Conservation (phyloP, 92 coral and sea anemone species). For the Palythoa heliodiscus region DNA sequence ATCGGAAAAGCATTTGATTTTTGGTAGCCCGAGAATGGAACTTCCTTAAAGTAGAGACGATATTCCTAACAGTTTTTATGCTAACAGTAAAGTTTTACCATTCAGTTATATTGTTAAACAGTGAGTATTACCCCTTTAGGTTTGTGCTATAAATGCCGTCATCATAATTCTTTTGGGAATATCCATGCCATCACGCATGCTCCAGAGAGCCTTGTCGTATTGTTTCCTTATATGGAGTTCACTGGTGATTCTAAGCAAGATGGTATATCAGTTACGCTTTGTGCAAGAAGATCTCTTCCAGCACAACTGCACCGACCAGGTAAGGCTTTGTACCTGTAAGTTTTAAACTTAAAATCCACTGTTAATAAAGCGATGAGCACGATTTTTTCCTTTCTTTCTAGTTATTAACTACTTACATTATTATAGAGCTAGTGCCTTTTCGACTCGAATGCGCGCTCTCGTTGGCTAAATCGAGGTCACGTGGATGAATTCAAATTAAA, state of each 20-base stretch:
- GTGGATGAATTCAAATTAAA: too few species aligned
- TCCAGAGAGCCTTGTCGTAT: slow-evolving; percentile 90
- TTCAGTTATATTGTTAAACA: too few species aligned
- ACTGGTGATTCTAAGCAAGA: slow-evolving; percentile 88
- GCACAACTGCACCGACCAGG: slow-evolving; percentile 97
- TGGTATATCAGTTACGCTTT: slow-evolving; percentile 93
- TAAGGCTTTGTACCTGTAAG: slow-evolving; percentile 30
- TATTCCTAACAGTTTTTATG: too few species aligned
- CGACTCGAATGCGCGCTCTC: too few species aligned
- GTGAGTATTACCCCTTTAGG: slow-evolving; percentile 52
- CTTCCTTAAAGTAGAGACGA: too few species aligned
- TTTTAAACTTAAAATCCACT: neutral
- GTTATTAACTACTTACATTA: too few species aligned
- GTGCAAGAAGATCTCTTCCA: slow-evolving; percentile 98
- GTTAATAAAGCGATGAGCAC: too few species aligned
- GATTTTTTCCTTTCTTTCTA: too few species aligned
- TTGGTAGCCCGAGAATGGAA: neutral
- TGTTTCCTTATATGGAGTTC: slow-evolving; percentile 99
- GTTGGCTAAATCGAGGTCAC: too few species aligned
- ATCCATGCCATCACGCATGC: slow-evolving; percentile 94
- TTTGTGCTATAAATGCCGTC: slow-evolving; percentile 93
- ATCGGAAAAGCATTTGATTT: neutral
- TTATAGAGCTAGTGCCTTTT: too few species aligned
- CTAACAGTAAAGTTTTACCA: too few species aligned
- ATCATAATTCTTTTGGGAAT: slow-evolving; percentile 90